phyloP scores from a whole-genome alignment of 1,140 invertebrate genomes.

The Drosophila tani region DNA sequence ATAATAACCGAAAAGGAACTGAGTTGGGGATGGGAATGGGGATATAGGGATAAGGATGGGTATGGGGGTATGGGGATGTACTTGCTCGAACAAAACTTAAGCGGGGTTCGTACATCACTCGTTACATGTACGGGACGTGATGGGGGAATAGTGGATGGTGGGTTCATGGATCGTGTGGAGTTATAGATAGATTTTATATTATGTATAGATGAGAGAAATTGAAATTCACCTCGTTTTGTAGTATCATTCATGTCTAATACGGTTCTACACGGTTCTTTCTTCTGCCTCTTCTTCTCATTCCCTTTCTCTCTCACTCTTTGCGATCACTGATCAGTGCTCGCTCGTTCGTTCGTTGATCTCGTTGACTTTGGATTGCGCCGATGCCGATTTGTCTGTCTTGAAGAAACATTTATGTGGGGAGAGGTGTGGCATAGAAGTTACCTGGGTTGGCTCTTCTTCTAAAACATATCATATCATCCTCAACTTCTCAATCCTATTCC shows the following conservation, averaged over 20 bases:
- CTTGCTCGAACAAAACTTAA: constrained; percentile 3
- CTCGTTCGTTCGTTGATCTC: constrained; percentile 41
- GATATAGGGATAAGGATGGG: too few relatives aligned
- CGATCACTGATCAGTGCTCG: constrained; percentile 14
- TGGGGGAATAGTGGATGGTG: background rate
- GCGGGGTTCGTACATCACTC: background rate
- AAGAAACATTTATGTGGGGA: constrained; percentile 76
- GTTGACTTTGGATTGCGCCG: constrained; percentile 5
- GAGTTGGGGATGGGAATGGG: background rate
- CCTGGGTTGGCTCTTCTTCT: constrained; percentile 66
- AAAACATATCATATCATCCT: background rate
- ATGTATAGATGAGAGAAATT: constrained; percentile 59
- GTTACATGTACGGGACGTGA: background rate
- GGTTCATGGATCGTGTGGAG: constrained; percentile 10
- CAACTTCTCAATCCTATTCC: background rate
- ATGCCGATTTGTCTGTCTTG: constrained; percentile 64
- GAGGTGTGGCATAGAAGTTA: constrained; percentile 74
- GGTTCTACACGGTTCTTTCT: constrained; percentile 55
- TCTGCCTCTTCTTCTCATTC: constrained; percentile 12
- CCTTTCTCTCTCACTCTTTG: constrained; percentile 14
- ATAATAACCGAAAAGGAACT: constrained; percentile 10
- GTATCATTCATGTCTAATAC: constrained; percentile 55
- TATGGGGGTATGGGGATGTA: background rate
- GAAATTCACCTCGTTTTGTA: constrained; percentile 75
- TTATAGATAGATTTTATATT: constrained; percentile 33